Percentiles rank a stretch among this genome's conserved stretches.
Conservation (phyloP, 2,797 vertebrate species). For the Triplophysa yarkandensis region DNA sequence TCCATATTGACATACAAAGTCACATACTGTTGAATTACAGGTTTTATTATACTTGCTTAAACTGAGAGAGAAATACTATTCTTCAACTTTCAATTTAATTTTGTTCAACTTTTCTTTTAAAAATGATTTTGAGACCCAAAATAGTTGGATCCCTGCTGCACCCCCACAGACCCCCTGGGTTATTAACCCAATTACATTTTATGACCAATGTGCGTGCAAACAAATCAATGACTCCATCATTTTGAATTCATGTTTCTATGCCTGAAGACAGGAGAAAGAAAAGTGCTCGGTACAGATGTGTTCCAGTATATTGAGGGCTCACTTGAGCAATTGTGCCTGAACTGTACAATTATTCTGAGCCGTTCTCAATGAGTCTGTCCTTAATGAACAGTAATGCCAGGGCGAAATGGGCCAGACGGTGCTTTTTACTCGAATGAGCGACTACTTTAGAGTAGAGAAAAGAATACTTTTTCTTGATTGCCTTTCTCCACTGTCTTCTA, state of each 20-base stretch:
- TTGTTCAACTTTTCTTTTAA: background rate
- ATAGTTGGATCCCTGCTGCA: background rate
- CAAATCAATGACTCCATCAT: background rate
- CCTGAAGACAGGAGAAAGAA: background rate
- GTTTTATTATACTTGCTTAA: background rate
- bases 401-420: constrained; percentile 33
- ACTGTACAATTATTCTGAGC: constrained; percentile 43
- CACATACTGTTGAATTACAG: background rate
- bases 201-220: background rate
- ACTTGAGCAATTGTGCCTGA: constrained; percentile 34
- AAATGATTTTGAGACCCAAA: background rate
- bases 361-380: constrained; percentile 22
- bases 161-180: background rate
- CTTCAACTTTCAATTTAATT: background rate
- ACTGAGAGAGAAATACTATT: background rate
- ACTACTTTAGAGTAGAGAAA: constrained; percentile 41
- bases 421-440: constrained; percentile 21
- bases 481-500: background rate
- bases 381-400: constrained; percentile 41
- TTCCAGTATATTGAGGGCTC: constrained; percentile 25
- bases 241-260: background rate
- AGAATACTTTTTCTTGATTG: background rate
- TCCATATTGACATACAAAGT: background rate
- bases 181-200: background rate
- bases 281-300: constrained; percentile 17